Conservation (phyloP, 2,888 invertebrate genomes). For the Polia nebulosa region DNA sequence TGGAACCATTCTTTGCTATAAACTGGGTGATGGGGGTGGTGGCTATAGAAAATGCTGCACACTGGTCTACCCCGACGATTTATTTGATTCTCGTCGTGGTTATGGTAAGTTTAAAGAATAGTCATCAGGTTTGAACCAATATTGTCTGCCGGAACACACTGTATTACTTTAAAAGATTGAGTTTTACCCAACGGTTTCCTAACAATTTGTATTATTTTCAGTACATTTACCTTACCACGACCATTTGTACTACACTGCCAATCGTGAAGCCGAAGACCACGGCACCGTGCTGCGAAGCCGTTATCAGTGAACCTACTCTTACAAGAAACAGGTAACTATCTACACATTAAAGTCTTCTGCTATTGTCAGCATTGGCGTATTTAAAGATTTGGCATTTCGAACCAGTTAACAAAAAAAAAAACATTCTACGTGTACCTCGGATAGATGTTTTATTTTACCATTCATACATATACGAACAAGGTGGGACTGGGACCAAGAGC, state of each 20-base stretch:
- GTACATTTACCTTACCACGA: constrained; percentile 85
- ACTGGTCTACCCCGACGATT: constrained; percentile 91
- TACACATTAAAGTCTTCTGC: too few relatives aligned
- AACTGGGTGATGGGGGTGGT: constrained; percentile 95
- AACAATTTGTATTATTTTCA: constrained; percentile 66
- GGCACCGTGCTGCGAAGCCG: constrained; percentile 82
- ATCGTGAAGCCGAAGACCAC: constrained; percentile 80
- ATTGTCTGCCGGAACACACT: too few relatives aligned
- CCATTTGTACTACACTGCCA: constrained; percentile 85
- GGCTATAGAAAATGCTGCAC: constrained; percentile 93
- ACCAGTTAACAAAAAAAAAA: too few relatives aligned
- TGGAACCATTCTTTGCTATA: constrained; percentile 93
- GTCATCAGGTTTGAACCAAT: too few relatives aligned
- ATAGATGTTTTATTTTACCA: too few relatives aligned
- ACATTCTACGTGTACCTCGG: too few relatives aligned
- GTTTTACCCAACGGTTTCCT: neutral
- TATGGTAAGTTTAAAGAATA: constrained; percentile 91
- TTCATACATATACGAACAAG: too few relatives aligned
- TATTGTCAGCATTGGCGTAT: too few relatives aligned
- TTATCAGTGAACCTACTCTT: constrained; percentile 79
- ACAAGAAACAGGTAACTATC: constrained; percentile 77
- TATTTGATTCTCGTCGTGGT: constrained; percentile 90
- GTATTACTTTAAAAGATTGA: too few relatives aligned
- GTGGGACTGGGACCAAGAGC: too few relatives aligned
- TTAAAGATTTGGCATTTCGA: too few relatives aligned